phyloP scores from a whole-genome alignment of 1,140 invertebrate species.

The Megalopta genalis region DNA sequence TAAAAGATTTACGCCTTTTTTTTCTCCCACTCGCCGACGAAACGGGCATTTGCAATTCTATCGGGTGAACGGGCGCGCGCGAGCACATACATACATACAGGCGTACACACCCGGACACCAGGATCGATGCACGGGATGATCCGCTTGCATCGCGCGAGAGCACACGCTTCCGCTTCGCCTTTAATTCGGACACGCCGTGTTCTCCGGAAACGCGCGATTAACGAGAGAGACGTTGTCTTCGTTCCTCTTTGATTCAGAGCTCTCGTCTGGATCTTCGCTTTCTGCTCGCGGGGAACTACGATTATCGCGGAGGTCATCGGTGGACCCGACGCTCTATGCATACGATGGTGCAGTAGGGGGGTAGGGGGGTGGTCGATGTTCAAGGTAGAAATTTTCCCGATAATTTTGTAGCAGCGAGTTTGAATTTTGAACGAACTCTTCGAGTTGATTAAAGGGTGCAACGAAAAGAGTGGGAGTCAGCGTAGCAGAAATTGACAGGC shows the following conservation, averaged over 20 bases:
- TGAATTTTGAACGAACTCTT: too few relatives aligned
- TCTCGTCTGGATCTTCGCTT: too few relatives aligned
- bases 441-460: too few relatives aligned
- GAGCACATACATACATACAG: neutral
- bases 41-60: constrained; percentile 21
- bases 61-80: neutral
- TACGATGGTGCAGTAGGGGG: too few relatives aligned
- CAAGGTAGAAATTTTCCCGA: too few relatives aligned
- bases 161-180: neutral
- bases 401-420: too few relatives aligned
- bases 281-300: too few relatives aligned
- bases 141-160: neutral
- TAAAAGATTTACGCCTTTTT: neutral
- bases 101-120: neutral
- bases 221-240: too few relatives aligned
- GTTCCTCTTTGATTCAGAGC: too few relatives aligned
- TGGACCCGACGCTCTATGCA: too few relatives aligned
- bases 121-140: constrained; percentile 10
- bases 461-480: neutral
- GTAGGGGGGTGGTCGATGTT: too few relatives aligned
- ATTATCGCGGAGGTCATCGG: too few relatives aligned
- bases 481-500: neutral
- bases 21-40: neutral
- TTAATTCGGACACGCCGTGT: neutral
- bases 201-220: neutral